These are phyloP conservation scores for Leptinotarsa haldemani DNA, from an alignment of 2,888 invertebrate species.

Conservation along the genomic window DNA sequence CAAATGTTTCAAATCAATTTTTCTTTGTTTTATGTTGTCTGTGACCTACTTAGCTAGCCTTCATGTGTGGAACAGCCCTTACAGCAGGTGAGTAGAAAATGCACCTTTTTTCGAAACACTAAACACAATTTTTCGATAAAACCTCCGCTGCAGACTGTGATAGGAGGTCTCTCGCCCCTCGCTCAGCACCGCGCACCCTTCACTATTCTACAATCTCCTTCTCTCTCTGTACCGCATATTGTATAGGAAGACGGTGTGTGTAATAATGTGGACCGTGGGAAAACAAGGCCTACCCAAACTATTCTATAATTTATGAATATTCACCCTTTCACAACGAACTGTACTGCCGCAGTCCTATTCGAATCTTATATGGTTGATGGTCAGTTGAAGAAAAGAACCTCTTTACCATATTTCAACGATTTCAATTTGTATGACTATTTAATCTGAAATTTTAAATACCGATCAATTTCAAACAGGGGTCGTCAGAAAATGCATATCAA, in stretches of 20 bases:
- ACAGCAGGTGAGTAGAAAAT: constrained; percentile 73
- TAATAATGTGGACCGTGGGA: constrained; percentile 37
- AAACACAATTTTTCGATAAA: constrained; percentile 34
- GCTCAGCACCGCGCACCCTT: constrained; percentile 39
- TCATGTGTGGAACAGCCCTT: constrained; percentile 85
- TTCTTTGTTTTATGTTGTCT: constrained; percentile 82
- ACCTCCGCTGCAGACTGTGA: constrained; percentile 37
- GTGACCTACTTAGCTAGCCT: constrained; percentile 87
- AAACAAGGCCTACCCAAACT: constrained; percentile 21
- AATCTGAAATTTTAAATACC: constrained; percentile 1
- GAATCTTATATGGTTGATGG: neutral
- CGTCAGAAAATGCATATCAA: neutral
- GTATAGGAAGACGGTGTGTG: constrained; percentile 13
- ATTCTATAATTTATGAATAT: constrained; percentile 40
- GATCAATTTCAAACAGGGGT: neutral
- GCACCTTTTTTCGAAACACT: constrained; percentile 36
- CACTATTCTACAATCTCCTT: neutral
- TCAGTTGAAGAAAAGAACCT: constrained; percentile 6
- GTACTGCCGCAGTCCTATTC: neutral
- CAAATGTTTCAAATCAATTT: constrained; percentile 73
- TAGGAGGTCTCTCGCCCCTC: constrained; percentile 40
- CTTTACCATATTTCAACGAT: constrained; percentile 12
- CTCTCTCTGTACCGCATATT: constrained; percentile 9
- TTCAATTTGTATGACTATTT: neutral
- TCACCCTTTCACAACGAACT: constrained; percentile 37